Percentiles rank a stretch among this genome's conserved stretches.
These are phyloP conservation scores for Idris sp. DNA, from an alignment of 1,140 invertebrate genomes.

Conservation along the genomic window DNA sequence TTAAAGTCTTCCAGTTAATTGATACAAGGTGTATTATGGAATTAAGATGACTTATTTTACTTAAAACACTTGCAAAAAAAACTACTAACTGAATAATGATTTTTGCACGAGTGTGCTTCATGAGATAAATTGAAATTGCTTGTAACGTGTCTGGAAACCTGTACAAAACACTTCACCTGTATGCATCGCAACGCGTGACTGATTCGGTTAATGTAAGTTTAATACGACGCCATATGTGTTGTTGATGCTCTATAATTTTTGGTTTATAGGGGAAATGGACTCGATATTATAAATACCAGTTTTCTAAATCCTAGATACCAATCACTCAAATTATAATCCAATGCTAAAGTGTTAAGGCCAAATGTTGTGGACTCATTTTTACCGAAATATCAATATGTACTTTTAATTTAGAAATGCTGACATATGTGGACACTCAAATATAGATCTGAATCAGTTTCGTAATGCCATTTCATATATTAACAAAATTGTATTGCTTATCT, in stretches of 20 bases:
- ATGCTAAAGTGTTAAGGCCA: conserved; percentile 17
- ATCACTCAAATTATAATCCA: conserved; percentile 27
- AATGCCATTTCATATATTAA: too few species aligned
- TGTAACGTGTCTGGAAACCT: conserved; percentile 37
- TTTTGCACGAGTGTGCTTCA: too few species aligned
- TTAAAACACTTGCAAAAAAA: too few species aligned
- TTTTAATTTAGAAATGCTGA: conserved; percentile 15
- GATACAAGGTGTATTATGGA: conserved; percentile 27
- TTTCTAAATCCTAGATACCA: conserved; percentile 57
- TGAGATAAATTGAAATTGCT: too few species aligned
- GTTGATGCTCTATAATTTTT: conserved; percentile 59
- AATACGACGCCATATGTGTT: conserved; percentile 51
- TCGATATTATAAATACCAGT: conserved; percentile 41
- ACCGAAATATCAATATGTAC: not conserved
- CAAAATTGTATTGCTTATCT: too few species aligned
- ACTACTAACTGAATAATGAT: too few species aligned
- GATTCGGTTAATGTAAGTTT: conserved; percentile 38
- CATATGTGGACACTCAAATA: conserved; percentile 15
- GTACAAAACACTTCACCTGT: conserved; percentile 50
- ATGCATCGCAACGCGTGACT: conserved; percentile 54
- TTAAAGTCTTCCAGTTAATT: conserved; percentile 38
- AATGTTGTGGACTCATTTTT: conserved; percentile 2
- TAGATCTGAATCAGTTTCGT: too few species aligned
- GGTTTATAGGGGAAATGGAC: conserved; percentile 41
- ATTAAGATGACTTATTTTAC: conserved; percentile 16